phyloP scores from a whole-genome alignment of 2,797 vertebrate species.

The Spea hammondii region DNA sequence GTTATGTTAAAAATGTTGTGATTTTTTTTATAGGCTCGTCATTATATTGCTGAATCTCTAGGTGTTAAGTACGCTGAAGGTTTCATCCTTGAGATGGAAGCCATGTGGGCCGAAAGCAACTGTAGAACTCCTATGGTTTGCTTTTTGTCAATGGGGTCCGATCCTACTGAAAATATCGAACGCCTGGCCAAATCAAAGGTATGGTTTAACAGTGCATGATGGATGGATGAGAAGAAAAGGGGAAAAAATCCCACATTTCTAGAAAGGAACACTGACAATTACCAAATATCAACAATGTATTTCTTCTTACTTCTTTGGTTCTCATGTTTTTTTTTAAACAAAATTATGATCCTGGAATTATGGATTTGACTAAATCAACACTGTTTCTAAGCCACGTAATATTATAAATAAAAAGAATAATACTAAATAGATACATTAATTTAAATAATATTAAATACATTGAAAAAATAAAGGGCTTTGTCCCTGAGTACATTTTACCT shows the following conservation, averaged over 20 bases:
- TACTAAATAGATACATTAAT: too few relatives aligned
- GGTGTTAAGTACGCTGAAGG: slow-evolving; percentile 74
- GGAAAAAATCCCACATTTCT: too few relatives aligned
- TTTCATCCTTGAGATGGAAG: slow-evolving; percentile 77
- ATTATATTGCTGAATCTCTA: slow-evolving; percentile 77
- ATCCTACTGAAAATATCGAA: slow-evolving; percentile 82
- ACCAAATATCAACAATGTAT: not conserved
- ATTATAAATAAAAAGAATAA: too few relatives aligned
- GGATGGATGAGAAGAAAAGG: too few relatives aligned
- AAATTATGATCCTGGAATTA: too few relatives aligned
- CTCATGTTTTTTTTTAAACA: not conserved
- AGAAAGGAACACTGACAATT: too few relatives aligned
- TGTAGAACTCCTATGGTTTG: slow-evolving; percentile 74
- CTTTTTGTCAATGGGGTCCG: slow-evolving; percentile 80
- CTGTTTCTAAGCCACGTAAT: too few relatives aligned
- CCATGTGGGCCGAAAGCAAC: slow-evolving; percentile 76
- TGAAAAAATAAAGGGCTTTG: too few relatives aligned
- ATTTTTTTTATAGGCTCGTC: slow-evolving; percentile 66
- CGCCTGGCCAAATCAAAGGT: slow-evolving; percentile 78
- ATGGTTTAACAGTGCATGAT: slow-evolving; percentile 20
- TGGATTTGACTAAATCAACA: too few relatives aligned
- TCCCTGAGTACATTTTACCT: too few relatives aligned
- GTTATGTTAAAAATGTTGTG: not conserved
- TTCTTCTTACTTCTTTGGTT: not conserved
- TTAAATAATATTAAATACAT: too few relatives aligned